A percentile compares a stretch with the other conserved stretches of the same genome.
These are phyloP conservation scores for Typhlichthys subterraneus DNA, from an alignment of 2,797 vertebrate species.

Conservation along the genomic window DNA sequence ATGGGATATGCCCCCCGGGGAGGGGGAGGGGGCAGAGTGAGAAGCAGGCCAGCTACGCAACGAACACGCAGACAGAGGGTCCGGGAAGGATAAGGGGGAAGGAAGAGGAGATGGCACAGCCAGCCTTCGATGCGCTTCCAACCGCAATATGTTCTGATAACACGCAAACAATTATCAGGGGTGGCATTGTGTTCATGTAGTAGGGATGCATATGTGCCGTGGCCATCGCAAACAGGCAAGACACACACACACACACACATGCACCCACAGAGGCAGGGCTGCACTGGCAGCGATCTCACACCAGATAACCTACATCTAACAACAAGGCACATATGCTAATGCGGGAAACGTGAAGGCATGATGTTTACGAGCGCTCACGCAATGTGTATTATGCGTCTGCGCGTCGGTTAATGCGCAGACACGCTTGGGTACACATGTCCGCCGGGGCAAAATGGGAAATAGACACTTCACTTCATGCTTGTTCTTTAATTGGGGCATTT, in stretches of 20 bases:
- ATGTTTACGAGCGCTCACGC: slow-evolving; percentile 68
- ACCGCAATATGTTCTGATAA: slow-evolving; percentile 63
- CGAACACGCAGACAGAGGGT: slow-evolving; percentile 47
- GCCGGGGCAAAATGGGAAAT: slow-evolving; percentile 71
- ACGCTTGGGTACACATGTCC: slow-evolving; percentile 76
- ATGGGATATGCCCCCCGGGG: slow-evolving; percentile 73
- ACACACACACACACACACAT: slow-evolving; percentile 1
- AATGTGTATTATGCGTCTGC: slow-evolving; percentile 66
- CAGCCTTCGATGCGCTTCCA: slow-evolving; percentile 39
- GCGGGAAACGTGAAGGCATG: slow-evolving; percentile 53
- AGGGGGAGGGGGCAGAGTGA: slow-evolving; percentile 37
- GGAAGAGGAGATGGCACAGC: slow-evolving; percentile 61
- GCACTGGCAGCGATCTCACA: slow-evolving; percentile 58
- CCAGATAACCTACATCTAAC: slow-evolving; percentile 71
- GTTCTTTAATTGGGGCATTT: slow-evolving; percentile 82
- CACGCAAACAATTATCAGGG: slow-evolving; percentile 54
- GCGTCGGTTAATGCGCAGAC: slow-evolving; percentile 72
- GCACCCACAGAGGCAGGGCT: neutral
- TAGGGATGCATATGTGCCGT: slow-evolving; percentile 22
- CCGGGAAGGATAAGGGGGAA: slow-evolving; percentile 56
- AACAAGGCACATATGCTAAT: slow-evolving; percentile 72
- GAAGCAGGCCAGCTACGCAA: slow-evolving; percentile 72
- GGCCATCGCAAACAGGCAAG: slow-evolving; percentile 19
- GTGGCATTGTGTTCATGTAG: slow-evolving; percentile 36
- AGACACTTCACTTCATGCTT: slow-evolving; percentile 79